Percentiles rank a stretch among this genome's conserved stretches.
phyloP scores from a whole-genome alignment of 2,113 vertebrate species.

The Ceratotherium simum region DNA sequence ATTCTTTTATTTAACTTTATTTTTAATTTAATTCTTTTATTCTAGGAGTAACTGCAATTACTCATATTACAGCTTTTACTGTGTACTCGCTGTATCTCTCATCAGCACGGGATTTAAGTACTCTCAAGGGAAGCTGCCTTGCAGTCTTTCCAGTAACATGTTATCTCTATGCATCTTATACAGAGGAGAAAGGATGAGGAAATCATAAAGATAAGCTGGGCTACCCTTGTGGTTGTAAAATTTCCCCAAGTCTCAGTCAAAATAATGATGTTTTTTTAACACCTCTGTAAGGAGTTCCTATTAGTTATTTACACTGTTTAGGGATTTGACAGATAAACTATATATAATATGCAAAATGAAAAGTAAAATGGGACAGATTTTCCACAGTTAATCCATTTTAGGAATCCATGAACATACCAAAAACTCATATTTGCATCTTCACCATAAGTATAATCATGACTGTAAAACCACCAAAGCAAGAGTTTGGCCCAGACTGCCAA shows the following conservation, averaged over 20 bases:
- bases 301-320: conserved; percentile 9
- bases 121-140: conserved; percentile 29
- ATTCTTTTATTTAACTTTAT: not conserved
- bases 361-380: conserved; percentile 8
- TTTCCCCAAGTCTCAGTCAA: not conserved
- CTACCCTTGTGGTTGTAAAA: not conserved
- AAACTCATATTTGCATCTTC: not conserved
- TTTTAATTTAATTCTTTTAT: not conserved
- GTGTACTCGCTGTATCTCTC: conserved; percentile 33
- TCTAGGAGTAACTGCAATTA: not conserved
- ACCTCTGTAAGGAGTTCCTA: not conserved
- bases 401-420: not conserved
- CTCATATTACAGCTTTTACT: not conserved
- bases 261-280: not conserved
- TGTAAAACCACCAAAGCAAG: not conserved
- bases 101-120: not conserved
- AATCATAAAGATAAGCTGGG: not conserved
- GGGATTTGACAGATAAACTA: not conserved
- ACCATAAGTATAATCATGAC: not conserved
- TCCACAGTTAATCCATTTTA: not conserved
- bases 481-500: not conserved
- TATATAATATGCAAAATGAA: not conserved
- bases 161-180: not conserved
- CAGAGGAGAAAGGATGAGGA: not conserved
- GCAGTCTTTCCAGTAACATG: not conserved